Evolutionary conservation across 2,113 vertebrate genomes (phyloP), one percentile per base, ranked within the genome.

Genomic region (Vombatus ursinus): DNA sequence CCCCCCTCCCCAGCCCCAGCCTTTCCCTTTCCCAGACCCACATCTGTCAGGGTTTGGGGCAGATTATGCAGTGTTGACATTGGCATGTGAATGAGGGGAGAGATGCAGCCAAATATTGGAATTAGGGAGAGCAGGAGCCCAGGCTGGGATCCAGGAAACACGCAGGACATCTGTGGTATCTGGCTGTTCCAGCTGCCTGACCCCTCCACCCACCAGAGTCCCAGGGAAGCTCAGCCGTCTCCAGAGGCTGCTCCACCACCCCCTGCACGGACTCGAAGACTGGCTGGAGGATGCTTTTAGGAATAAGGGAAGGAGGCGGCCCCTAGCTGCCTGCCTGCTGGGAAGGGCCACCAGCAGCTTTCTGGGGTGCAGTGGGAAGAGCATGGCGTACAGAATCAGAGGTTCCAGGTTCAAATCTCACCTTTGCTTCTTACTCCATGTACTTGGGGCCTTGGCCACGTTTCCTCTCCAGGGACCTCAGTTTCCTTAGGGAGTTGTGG

Each of bases 21-120:
- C 90, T 94, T 57, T 89, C 93, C 51, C 52, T 95, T 93, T 50
- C 92, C 91, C 28, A 93, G 94, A 89, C 96, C 94, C 44, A 16
- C 91, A 96, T 94, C 96, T 94, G 54, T 93, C 84, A 49, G 91
- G 95, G 96, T 97, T 97, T 95, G 93, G 90, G 95, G 96, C 92
- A 97, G 96, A 96, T 97, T 96, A 96, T 97, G 91, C 96, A 95
- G 96, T 96, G 94, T 96, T 98, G 97, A 98, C 97, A 96, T 90
- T 98, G 96, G 96, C 96, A 97, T 98, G 95, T 94, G 94, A 97
- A 97, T 98, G 92, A 97, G 95, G 94, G 0, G 0, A 92, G 90
- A 94, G 91, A 53, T 0, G 37, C 92, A 92, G 94, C 96, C 96
- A 97, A 95, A 92, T 96, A 95, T 90, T 96, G 97, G 95, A 98